phyloP scores from a whole-genome alignment of 1,140 invertebrate species.

The Papilio glaucus region DNA sequence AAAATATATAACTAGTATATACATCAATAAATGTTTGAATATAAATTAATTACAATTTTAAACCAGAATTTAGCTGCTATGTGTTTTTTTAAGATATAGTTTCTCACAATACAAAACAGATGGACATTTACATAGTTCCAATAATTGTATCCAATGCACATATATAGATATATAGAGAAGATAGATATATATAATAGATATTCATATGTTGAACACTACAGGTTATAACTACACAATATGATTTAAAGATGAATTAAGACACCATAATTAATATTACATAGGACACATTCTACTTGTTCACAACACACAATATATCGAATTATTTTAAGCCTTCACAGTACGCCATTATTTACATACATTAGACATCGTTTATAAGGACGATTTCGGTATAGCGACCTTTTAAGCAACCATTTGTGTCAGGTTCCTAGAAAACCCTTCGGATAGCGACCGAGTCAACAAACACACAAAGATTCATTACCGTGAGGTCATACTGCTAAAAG shows the following conservation, averaged over 20 bases:
- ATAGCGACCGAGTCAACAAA: no score
- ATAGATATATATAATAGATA: no score
- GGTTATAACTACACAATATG: background rate
- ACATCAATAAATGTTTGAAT: slow-evolving; percentile 10
- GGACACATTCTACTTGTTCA: background rate
- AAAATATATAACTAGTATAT: slow-evolving; percentile 1
- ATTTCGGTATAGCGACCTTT: no score
- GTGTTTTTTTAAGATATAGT: background rate
- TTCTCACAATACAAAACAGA: background rate
- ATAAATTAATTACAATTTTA: background rate
- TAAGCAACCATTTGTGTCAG: no score
- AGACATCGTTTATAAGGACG: background rate
- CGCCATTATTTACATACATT: background rate
- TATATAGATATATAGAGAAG: no score
- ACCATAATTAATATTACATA: background rate
- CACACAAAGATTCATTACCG: no score
- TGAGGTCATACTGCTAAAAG: no score
- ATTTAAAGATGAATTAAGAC: background rate
- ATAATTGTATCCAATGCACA: no score
- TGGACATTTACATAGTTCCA: background rate
- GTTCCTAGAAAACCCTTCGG: no score
- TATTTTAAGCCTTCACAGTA: no score
- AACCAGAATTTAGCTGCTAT: background rate
- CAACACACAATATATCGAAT: background rate
- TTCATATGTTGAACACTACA: no score